Conservation (phyloP, 2,113 vertebrate genomes). For the Sander vitreus region DNA sequence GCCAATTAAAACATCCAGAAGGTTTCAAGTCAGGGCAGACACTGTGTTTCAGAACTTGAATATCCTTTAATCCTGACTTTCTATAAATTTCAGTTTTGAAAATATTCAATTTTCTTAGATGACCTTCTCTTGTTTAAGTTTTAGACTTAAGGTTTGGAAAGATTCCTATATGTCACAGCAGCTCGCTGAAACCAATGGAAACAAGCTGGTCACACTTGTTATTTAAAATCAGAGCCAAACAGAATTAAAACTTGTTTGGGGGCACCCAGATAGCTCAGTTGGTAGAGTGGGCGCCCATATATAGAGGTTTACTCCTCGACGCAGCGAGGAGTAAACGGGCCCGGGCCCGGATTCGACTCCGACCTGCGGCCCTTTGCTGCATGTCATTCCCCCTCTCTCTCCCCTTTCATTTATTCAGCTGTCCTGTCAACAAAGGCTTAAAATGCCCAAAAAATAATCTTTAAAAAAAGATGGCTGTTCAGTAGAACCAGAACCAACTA, state of each 20-base stretch:
- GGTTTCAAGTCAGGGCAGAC: conserved; percentile 7
- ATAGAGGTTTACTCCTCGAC: too few relatives aligned
- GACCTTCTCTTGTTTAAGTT: neutral
- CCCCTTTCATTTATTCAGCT: too few relatives aligned
- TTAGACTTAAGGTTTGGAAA: neutral
- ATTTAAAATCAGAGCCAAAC: conserved; percentile 3
- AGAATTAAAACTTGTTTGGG: neutral
- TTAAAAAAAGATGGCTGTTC: neutral
- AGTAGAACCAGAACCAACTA: neutral
- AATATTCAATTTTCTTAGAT: neutral
- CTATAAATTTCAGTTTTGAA: neutral
- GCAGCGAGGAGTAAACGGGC: too few relatives aligned
- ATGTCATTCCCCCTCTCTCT: too few relatives aligned
- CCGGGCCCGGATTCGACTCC: too few relatives aligned
- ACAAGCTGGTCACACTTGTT: neutral
- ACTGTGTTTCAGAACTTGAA: conserved; percentile 8
- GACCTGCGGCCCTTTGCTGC: too few relatives aligned
- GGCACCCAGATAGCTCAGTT: too few relatives aligned
- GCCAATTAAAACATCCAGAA: conserved; percentile 56
- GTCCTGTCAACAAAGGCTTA: too few relatives aligned
- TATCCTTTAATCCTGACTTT: conserved; percentile 11
- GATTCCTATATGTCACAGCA: neutral
- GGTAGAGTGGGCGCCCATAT: too few relatives aligned
- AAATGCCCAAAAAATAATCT: too few relatives aligned
- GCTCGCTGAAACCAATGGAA: neutral